Evolutionary conservation across 2,888 invertebrate genomes (phyloP).

Genomic region (Drosophila monieri): DNA sequence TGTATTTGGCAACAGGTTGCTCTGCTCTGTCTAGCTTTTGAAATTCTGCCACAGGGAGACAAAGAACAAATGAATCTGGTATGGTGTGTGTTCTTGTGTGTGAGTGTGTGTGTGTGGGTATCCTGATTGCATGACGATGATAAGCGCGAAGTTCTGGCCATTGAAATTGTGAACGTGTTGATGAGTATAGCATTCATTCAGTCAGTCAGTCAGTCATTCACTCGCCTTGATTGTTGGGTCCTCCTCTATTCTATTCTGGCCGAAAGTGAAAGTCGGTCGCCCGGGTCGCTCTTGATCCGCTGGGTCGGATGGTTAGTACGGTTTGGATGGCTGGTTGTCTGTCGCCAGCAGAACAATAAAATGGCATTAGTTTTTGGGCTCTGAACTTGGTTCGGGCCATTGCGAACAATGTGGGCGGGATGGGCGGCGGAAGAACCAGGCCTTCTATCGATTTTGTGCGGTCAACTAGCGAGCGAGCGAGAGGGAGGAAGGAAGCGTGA

Average conservation of each 20-base stretch:
- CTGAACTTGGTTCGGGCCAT: slow-evolving; percentile 63
- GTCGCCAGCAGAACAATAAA: slow-evolving; percentile 53
- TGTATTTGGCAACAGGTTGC: slow-evolving; percentile 48
- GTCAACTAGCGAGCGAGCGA: slow-evolving; percentile 53
- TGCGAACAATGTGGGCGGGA: slow-evolving; percentile 55
- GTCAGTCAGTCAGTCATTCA: slow-evolving; percentile 10
- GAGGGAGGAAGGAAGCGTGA: slow-evolving; percentile 8
- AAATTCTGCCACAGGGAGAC: slow-evolving; percentile 70
- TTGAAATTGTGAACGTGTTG: slow-evolving; percentile 75
- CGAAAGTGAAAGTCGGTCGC: slow-evolving; percentile 68
- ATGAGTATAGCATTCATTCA: slow-evolving; percentile 59
- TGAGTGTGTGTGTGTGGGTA: slow-evolving; percentile 42
- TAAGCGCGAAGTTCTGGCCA: slow-evolving; percentile 78
- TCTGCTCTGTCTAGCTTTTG: slow-evolving; percentile 66
- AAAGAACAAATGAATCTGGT: slow-evolving; percentile 51
- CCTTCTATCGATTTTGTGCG: slow-evolving; percentile 72
- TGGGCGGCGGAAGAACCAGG: slow-evolving; percentile 17
- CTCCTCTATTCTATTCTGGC: slow-evolving; percentile 28
- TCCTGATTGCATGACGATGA: slow-evolving; percentile 75
- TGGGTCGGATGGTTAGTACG: slow-evolving; percentile 23
- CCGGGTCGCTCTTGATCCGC: slow-evolving; percentile 12
- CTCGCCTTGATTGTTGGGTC: slow-evolving; percentile 17
- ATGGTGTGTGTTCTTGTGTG: slow-evolving; percentile 39
- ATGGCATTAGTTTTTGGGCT: slow-evolving; percentile 78
- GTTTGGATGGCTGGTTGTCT: slow-evolving; percentile 13